Evolutionary conservation across 2,888 invertebrate genomes (phyloP).

Genomic region (Scrobipalpa atriplicella): DNA sequence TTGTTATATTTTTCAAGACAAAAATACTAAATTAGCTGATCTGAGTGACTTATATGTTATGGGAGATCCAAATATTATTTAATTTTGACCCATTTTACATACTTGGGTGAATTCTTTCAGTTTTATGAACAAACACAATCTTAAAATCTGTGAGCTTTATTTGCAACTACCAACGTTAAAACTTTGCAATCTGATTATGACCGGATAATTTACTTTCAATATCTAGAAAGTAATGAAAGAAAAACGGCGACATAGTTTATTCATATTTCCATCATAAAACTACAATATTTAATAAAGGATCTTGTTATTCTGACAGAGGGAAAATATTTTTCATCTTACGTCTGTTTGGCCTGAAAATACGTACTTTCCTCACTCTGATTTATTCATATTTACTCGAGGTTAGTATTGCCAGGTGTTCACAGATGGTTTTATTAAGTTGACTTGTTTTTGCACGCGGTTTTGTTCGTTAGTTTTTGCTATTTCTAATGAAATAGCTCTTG

Average conservation of each 20-base stretch:
- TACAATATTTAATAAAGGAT: slow-evolving; percentile 25
- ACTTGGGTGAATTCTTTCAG: no score
- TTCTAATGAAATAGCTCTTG: no score
- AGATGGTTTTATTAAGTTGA: background rate
- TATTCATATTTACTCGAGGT: slow-evolving; percentile 25
- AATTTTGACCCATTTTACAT: no score
- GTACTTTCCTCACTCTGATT: slow-evolving; percentile 21
- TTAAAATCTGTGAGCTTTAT: background rate
- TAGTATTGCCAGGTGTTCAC: background rate
- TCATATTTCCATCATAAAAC: slow-evolving; percentile 21
- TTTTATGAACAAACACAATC: no score
- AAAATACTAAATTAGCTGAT: no score
- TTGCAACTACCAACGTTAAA: no score
- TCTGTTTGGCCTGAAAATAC: slow-evolving; percentile 23
- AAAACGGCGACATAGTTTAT: background rate
- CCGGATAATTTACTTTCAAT: no score
- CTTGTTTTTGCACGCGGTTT: background rate
- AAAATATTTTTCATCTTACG: slow-evolving; percentile 26
- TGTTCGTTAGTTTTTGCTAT: background rate
- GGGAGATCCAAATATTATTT: no score
- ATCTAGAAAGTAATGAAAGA: background rate
- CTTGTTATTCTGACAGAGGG: slow-evolving; percentile 14
- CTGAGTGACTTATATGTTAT: no score
- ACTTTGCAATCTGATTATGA: no score
- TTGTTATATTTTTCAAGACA: no score